These are phyloP conservation scores for Heliconius sara DNA, from an alignment of 2,888 invertebrate genomes.

Conservation along the genomic window DNA sequence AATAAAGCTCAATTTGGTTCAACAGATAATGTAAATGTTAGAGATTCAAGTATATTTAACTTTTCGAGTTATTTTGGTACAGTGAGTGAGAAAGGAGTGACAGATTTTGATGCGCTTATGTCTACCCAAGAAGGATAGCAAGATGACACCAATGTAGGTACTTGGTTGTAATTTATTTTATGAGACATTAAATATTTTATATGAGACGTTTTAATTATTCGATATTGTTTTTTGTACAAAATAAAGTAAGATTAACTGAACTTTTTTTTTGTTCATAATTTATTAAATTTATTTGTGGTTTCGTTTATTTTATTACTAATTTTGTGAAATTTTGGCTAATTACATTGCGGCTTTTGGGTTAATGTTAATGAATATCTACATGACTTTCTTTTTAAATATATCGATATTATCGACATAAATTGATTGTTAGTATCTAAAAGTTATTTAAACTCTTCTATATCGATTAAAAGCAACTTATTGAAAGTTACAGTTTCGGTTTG, in stretches of 20 bases:
- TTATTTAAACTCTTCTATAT: too few species aligned
- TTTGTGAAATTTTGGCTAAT: not conserved
- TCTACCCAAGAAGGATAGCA: slow-evolving; percentile 75
- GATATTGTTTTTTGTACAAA: slow-evolving; percentile 10
- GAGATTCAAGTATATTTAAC: slow-evolving; percentile 81
- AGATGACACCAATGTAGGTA: slow-evolving; percentile 64
- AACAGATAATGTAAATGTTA: slow-evolving; percentile 69
- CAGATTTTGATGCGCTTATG: slow-evolving; percentile 83
- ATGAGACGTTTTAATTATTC: slow-evolving; percentile 21
- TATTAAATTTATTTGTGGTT: not conserved
- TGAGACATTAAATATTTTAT: not conserved
- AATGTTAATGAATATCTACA: not conserved
- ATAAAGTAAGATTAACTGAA: not conserved
- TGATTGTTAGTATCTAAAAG: not conserved
- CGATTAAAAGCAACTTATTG: too few species aligned
- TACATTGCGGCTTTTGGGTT: slow-evolving; percentile 1
- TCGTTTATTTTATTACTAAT: too few species aligned
- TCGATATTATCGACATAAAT: not conserved
- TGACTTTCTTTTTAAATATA: not conserved
- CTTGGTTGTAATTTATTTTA: slow-evolving; percentile 64
- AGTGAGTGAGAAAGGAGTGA: slow-evolving; percentile 81
- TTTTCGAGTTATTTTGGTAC: slow-evolving; percentile 87
- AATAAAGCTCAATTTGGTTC: slow-evolving; percentile 76
- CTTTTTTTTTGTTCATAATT: not conserved
- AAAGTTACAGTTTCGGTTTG: too few species aligned